Percentiles rank a stretch among this genome's conserved stretches.
Evolutionary conservation across 2,888 invertebrate genomes (phyloP).

Genomic region (Drosophila falleni): DNA sequence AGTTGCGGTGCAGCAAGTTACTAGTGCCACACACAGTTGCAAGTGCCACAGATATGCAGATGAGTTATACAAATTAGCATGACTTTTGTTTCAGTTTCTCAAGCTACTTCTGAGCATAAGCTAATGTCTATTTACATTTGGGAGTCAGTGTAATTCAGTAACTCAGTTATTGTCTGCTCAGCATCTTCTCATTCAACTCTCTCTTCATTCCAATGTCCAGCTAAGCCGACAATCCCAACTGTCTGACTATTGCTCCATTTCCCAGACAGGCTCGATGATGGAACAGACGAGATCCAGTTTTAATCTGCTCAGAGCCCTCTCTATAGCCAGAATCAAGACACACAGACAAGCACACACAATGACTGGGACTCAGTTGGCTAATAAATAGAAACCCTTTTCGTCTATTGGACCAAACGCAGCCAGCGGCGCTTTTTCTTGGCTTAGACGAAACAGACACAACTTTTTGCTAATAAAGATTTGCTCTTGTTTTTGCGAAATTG

Average conservation of each 20-base stretch:
- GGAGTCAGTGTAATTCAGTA: conserved; percentile 44
- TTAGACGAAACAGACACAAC: conserved; percentile 48
- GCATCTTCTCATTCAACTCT: conserved; percentile 14
- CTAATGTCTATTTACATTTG: conserved; percentile 17
- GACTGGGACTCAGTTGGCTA: conserved; percentile 53
- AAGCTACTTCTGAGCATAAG: not conserved
- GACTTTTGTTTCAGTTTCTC: not conserved
- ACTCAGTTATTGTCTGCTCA: conserved; percentile 32
- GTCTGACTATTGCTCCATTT: conserved; percentile 24
- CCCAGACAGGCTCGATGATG: conserved; percentile 12
- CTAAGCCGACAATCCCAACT: conserved; percentile 52
- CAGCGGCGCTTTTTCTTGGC: conserved; percentile 66
- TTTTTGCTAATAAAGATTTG: conserved; percentile 75
- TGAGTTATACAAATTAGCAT: conserved; percentile 32
- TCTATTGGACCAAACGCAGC: conserved; percentile 62
- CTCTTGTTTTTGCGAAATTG: conserved; percentile 66
- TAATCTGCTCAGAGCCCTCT: conserved; percentile 47
- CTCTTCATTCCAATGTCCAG: conserved; percentile 20
- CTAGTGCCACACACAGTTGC: conserved; percentile 2
- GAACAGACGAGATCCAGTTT: conserved; percentile 11
- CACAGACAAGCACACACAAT: not conserved
- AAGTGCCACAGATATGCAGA: conserved; percentile 6
- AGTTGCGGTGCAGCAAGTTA: conserved; percentile 45
- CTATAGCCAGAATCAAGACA: conserved; percentile 3
- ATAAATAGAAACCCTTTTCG: conserved; percentile 75